phyloP scores from a whole-genome alignment of 2,888 invertebrate genomes.

The Octonoba sinensis region DNA sequence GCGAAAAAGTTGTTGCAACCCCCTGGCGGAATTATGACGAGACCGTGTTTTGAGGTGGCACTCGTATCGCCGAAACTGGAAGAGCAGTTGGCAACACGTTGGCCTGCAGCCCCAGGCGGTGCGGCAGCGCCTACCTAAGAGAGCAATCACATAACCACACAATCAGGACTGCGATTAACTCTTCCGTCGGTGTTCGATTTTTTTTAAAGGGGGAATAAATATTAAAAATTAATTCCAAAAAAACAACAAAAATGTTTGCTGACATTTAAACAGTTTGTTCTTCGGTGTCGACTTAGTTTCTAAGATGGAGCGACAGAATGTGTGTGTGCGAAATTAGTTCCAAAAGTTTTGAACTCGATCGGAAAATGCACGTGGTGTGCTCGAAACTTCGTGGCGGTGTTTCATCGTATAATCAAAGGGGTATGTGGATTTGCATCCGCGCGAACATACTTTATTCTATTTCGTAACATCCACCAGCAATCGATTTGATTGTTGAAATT shows the following conservation, averaged over 20 bases:
- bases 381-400: constrained; percentile 26
- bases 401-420: constrained; percentile 26
- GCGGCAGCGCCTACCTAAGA: constrained; percentile 53
- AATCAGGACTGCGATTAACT: constrained; percentile 43
- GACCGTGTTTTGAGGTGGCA: constrained; percentile 63
- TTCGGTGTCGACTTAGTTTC: background rate
- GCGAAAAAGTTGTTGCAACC: constrained; percentile 30
- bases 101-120: constrained; percentile 61
- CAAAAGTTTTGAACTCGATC: background rate
- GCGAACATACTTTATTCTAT: background rate
- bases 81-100: constrained; percentile 54
- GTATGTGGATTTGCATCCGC: no score
- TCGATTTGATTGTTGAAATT: constrained; percentile 19
- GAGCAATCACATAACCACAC: constrained; percentile 56
- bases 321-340: background rate
- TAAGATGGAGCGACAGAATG: background rate
- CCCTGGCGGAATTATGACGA: constrained; percentile 42
- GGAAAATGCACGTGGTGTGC: constrained; percentile 60
- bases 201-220: no score
- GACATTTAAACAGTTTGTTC: constrained; percentile 14
- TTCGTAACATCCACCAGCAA: constrained; percentile 11
- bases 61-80: constrained; percentile 53
- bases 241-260: no score
- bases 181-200: constrained; percentile 10
- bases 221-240: no score